Base-by-base conservation (phyloP, 2,888 invertebrate species). In the Tenthredo livida region DNA sequence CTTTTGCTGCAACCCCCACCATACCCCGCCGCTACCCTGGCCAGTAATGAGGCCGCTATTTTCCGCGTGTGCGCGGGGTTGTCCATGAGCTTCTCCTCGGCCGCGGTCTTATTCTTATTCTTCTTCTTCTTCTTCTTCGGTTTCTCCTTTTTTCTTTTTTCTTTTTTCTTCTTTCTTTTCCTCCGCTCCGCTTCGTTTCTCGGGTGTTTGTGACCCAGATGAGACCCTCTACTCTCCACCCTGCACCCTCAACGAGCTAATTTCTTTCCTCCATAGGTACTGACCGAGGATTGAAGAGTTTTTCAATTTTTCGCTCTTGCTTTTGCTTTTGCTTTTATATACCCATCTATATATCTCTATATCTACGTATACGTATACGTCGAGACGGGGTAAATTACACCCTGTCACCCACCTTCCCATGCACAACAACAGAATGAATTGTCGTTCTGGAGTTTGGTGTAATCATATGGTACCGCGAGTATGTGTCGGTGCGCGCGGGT, bases 241-340 rank as follows among this genome's bases (percentile, higher is more conserved):
- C 58, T 21, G 21, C 10, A 43, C 91, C 91, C 89, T 89, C 91
- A 92, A 92, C 92, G 91, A 92, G 92, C 92, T 92, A 92, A 92
- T 92, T 92, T 92, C 92, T 92, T 92, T 92, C 92, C 91, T 92
- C 91, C 90, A 54, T n/a, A n/a, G n/a, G 6, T 91, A 90, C 90
- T 91, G 91, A 91, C 91, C 92, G 50, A 5, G 1, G 50, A 90
- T 92, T 90, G 90, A 75, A 73, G 25, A 61, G 61, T 61, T 29
- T 84, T 40, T 75, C 37, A 29, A 7, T 43, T 21, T 17, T 0
- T 50, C 50, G 37, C 37, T 29, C 2, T 29, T 29, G 1, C 29
- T 29, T 29, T 29, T 29, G 1, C 29, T 21, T 43, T 61, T 54
- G 75, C 78, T 50, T 65, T 75, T 47, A 61, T 54, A 75, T n/a